These are phyloP conservation scores for Euzetes globulus DNA, from an alignment of 2,888 invertebrate species.

Conservation along the genomic window DNA sequence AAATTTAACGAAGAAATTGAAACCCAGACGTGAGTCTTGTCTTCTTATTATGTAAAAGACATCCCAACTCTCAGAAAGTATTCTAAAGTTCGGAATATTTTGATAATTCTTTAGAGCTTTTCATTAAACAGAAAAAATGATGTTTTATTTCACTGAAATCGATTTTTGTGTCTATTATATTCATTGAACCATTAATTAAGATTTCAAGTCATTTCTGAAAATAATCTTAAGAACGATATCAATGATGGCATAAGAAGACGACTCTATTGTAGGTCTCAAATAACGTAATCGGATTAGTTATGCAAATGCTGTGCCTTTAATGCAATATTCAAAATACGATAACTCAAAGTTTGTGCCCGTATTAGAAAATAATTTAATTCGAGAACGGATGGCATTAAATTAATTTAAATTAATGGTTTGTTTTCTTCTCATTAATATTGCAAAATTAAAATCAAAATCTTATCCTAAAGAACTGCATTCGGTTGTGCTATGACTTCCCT, in stretches of 20 bases:
- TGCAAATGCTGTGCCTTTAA: constrained; percentile 8
- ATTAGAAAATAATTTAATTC: not conserved
- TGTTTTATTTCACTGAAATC: not conserved
- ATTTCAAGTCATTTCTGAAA: constrained; percentile 9
- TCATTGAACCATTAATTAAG: constrained; percentile 26
- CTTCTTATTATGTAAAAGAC: not conserved
- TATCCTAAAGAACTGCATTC: not conserved
- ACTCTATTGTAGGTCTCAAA: not conserved
- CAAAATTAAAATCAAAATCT: not conserved
- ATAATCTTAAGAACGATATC: constrained; percentile 2
- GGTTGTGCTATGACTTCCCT: too few species aligned
- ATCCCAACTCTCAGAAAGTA: not conserved
- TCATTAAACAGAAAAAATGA: not conserved
- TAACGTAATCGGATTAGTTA: constrained; percentile 20
- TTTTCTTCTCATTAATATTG: constrained; percentile 21
- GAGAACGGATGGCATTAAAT: not conserved
- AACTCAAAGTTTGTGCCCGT: not conserved
- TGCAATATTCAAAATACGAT: constrained; percentile 2
- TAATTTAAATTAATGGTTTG: constrained; percentile 29
- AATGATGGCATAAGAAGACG: not conserved
- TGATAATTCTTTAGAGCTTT: not conserved
- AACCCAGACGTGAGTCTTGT: too few species aligned
- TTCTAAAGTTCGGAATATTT: not conserved
- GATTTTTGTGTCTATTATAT: constrained; percentile 25
- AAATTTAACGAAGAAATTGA: too few species aligned